Evolutionary conservation across 64 coral and sea anemone genomes (phyloP).

Genomic region (Platygyra sinensis): DNA sequence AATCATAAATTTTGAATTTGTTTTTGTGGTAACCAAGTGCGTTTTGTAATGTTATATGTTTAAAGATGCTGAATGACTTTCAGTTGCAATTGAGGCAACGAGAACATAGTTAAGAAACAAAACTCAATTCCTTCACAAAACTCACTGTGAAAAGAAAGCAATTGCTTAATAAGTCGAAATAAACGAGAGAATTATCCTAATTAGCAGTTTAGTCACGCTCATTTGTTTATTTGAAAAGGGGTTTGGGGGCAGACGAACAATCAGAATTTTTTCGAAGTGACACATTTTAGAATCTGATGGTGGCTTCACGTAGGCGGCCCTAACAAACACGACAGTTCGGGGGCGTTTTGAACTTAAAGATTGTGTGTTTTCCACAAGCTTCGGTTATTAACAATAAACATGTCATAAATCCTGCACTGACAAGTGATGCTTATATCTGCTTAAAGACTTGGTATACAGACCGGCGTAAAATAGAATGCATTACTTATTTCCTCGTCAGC

Average conservation of each 20-base stretch:
- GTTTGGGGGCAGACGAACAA: too few relatives aligned
- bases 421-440: conserved; percentile 12
- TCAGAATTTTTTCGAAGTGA: too few relatives aligned
- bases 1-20: conserved; percentile 19
- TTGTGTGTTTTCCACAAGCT: not conserved
- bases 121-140: not conserved
- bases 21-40: not conserved
- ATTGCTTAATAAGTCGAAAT: too few relatives aligned
- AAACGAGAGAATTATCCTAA: too few relatives aligned
- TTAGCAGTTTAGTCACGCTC: too few relatives aligned
- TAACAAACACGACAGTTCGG: not conserved
- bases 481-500: not conserved
- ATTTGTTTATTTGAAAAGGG: too few relatives aligned
- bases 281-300: not conserved
- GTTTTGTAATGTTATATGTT: not conserved
- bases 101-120: not conserved
- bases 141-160: not conserved
- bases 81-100: not conserved
- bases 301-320: not conserved
- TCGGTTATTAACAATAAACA: not conserved
- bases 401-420: not conserved
- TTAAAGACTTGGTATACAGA: not conserved
- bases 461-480: not conserved
- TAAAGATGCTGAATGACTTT: not conserved
- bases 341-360: not conserved